A percentile compares a stretch with the other conserved stretches of the same genome.
Conservation (phyloP, 2,888 invertebrate genomes). For the Leptura quadrifasciata region DNA sequence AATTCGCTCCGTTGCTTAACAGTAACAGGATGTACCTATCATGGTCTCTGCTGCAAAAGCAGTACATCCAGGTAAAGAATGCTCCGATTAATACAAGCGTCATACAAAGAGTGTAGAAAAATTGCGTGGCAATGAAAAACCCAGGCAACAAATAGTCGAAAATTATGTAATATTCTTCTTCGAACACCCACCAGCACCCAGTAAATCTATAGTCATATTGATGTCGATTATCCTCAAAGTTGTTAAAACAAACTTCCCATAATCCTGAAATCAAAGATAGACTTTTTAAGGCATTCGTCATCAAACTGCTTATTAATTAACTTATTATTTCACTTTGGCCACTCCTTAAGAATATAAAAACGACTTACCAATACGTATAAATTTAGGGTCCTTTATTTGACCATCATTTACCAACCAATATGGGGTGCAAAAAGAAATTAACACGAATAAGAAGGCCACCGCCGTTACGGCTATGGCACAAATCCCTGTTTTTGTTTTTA, state of each 20-base stretch:
- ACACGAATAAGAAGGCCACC: conserved; percentile 82
- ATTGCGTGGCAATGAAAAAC: conserved; percentile 95
- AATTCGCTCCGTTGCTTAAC: conserved; percentile 83
- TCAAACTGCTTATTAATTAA: conserved; percentile 9
- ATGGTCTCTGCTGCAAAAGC: conserved; percentile 85
- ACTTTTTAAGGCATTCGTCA: conserved; percentile 22
- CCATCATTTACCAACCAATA: conserved; percentile 92
- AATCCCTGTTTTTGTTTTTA: conserved; percentile 81
- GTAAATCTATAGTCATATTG: conserved; percentile 88
- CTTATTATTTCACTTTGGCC: conserved; percentile 50
- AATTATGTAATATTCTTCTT: conserved; percentile 97
- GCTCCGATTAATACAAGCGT: conserved; percentile 86
- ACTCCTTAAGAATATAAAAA: conserved; percentile 60
- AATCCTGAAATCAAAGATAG: conserved; percentile 79
- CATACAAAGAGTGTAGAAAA: conserved; percentile 93
- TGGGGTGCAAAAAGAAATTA: conserved; percentile 90
- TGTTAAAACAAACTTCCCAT: conserved; percentile 95
- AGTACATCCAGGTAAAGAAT: conserved; percentile 84
- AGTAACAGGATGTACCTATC: conserved; percentile 85
- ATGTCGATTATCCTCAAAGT: conserved; percentile 90
- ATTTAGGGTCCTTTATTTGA: conserved; percentile 84
- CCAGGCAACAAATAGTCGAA: conserved; percentile 91
- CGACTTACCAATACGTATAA: conserved; percentile 84
- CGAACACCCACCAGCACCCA: conserved; percentile 98
- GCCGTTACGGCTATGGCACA: conserved; percentile 81